phyloP scores from a whole-genome alignment of 2,888 invertebrate species.

The Acutogordius australiensis region DNA sequence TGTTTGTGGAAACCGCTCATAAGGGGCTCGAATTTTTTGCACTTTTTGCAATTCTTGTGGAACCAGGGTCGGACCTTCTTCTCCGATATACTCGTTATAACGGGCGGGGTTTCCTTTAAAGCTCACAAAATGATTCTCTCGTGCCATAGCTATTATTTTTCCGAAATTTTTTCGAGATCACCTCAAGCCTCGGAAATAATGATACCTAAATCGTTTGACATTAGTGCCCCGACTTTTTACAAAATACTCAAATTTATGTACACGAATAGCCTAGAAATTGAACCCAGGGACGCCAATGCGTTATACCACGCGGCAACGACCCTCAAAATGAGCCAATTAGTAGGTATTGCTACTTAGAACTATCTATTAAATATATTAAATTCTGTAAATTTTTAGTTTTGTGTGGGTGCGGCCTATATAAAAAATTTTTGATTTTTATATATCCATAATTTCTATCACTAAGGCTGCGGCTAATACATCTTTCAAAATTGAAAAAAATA shows the following conservation, averaged over 20 bases:
- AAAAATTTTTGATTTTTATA: no score
- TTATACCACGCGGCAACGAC: not conserved
- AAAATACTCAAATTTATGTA: conserved; percentile 6
- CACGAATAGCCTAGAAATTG: not conserved
- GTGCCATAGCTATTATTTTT: conserved; percentile 3
- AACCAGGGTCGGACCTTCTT: not conserved
- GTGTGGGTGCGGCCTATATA: no score
- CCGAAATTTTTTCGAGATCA: not conserved
- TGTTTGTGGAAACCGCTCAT: not conserved
- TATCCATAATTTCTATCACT: no score
- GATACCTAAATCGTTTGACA: conserved; percentile 4
- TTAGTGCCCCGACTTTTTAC: not conserved
- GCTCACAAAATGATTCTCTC: conserved; percentile 7
- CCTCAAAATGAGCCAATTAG: not conserved
- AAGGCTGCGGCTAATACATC: no score
- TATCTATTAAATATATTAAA: no score
- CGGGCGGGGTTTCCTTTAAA: not conserved
- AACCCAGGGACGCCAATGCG: not conserved
- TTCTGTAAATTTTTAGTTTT: no score
- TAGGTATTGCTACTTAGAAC: no score
- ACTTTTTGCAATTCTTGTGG: conserved; percentile 4
- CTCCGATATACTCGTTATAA: not conserved
- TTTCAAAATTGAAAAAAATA: no score
- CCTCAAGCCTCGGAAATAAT: not conserved
- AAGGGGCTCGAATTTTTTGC: conserved; percentile 2